Conservation (phyloP, 2,113 vertebrate genomes). For the Bufo bufo region DNA sequence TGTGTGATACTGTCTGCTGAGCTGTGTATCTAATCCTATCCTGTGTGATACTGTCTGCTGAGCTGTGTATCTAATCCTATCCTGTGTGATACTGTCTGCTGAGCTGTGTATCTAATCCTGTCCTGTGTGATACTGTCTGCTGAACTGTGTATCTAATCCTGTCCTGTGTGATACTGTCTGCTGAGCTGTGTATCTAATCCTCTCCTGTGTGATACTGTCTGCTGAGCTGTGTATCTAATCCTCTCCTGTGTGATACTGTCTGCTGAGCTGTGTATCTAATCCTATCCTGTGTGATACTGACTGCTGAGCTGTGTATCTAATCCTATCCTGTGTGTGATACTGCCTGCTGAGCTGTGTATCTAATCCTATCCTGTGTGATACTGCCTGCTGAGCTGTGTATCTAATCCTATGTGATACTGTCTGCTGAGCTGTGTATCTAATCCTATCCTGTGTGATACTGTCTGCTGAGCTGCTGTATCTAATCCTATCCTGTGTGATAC, state of each 20-base stretch:
- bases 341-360: background rate
- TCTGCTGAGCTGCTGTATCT: background rate
- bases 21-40: background rate
- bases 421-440: conserved; percentile 10
- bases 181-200: background rate
- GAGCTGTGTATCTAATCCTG: background rate
- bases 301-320: background rate
- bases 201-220: background rate
- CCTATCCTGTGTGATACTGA: background rate
- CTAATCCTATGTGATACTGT: conserved; percentile 11
- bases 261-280: background rate
- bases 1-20: background rate
- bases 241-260: no score
- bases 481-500: conserved; percentile 2
- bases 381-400: background rate
- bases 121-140: background rate
- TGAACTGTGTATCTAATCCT: background rate
- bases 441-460: conserved; percentile 1
- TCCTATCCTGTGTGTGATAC: background rate
- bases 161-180: no score
- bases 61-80: background rate
- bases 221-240: background rate
- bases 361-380: background rate
- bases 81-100: no score
- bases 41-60: background rate